Conservation (phyloP, 2,113 vertebrate species). For the Trichomycterus rosablanca region DNA sequence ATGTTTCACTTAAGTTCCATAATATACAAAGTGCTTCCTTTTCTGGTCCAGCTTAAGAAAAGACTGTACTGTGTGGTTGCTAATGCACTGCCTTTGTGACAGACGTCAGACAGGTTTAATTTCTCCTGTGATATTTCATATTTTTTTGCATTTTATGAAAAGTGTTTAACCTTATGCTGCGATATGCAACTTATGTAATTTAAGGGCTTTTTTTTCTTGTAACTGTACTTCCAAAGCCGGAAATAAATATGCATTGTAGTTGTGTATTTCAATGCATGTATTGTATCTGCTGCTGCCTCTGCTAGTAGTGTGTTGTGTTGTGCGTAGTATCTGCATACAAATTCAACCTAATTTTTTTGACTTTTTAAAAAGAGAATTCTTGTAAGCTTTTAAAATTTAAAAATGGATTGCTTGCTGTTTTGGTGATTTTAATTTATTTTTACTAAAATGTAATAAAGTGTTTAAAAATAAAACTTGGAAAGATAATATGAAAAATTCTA, state of each 20-base stretch:
- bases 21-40: constrained; percentile 33
- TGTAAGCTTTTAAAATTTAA: too few relatives aligned
- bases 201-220: too few relatives aligned
- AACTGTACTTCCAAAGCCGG: too few relatives aligned
- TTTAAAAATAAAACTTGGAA: too few relatives aligned
- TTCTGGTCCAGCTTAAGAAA: neutral
- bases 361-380: too few relatives aligned
- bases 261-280: neutral
- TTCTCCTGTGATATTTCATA: neutral
- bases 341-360: too few relatives aligned
- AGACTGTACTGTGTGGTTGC: too few relatives aligned
- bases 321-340: too few relatives aligned
- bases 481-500: too few relatives aligned
- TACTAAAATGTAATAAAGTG: constrained; percentile 24
- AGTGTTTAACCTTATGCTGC: neutral
- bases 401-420: too few relatives aligned
- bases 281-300: neutral
- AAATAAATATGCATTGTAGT: neutral
- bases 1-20: neutral
- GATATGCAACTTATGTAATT: too few relatives aligned
- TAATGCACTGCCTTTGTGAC: neutral
- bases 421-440: constrained; percentile 20
- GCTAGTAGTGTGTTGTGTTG: too few relatives aligned
- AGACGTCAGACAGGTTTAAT: neutral
- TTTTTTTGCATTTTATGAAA: constrained; percentile 19